Base-by-base conservation (phyloP, 2,888 invertebrate species). In the Sussaba pulchella region DNA sequence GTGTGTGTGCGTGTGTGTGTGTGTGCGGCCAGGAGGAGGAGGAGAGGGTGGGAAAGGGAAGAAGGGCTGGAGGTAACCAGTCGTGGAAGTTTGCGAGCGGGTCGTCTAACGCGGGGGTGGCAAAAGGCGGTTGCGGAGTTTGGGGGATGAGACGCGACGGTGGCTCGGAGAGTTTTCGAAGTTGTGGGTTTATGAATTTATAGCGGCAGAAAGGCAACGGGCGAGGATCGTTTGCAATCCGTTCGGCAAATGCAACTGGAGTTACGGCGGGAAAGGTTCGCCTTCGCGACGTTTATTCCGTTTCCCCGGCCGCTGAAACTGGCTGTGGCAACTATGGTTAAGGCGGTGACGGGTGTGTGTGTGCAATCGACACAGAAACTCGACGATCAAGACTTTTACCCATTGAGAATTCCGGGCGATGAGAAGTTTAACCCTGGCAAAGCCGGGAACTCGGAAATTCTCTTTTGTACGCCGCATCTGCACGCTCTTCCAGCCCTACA, bases 101-200 rank as follows among this genome's bases (percentile, higher is more conserved):
- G 21, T 36, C 47, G 47, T 47, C 39, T 39, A 59, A 47, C 57
- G 14, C 45, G 14, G 63, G 21, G 52, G 66, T 54, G 69, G 39
- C 50, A 50, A 52, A 57, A 82, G 47, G 19, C 45, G 67, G 43
- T 14, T n/a, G 57, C 17, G 31, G 50, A 43, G 45, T 41, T 45
- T 24, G n/a, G 47, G 59, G 59, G 52, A 73, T 47, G 72, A 57
- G 41, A 52, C 9, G 64, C 36, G 10, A 26, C 50, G 36, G 73
- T 50, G 81, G 81, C 41, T 41, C 63, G 79, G 73, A 67, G 78
- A 86, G 88, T 89, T 88, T n/a, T 89, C 89, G 78, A 91, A 91
- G 88, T 91, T 89, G 89, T 89, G 90, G 91, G 77, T 89, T 92
- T 91, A 91, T 91, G 91, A 92, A 92, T 92, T 92, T 92, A 91